Evolutionary conservation across 2,113 vertebrate genomes (phyloP).

Genomic region (Neodon shergylaensis): DNA sequence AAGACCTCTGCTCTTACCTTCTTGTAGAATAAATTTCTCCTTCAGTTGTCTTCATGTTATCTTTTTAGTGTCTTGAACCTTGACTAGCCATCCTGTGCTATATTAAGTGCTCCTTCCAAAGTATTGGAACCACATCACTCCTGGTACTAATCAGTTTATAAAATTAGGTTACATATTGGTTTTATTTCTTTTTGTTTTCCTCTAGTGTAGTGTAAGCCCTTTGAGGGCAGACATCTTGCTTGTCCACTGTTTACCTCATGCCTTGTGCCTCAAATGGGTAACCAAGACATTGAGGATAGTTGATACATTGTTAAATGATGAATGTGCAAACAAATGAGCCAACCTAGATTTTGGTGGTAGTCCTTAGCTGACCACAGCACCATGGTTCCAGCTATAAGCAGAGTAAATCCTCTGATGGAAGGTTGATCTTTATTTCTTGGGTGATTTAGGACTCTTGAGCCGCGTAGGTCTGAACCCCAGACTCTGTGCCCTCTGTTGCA

Average conservation of each 20-base stretch:
- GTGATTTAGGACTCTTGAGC: not conserved
- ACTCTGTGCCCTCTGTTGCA: not conserved
- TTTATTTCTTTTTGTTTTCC: slow-evolving; percentile 8
- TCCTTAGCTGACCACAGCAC: not conserved
- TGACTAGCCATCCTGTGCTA: not conserved
- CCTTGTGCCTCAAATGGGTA: not conserved
- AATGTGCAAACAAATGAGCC: not conserved
- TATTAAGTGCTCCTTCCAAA: slow-evolving; percentile 22
- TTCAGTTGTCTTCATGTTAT: not conserved
- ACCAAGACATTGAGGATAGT: not conserved
- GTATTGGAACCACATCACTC: not conserved
- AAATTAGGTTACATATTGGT: not conserved
- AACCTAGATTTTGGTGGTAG: not conserved
- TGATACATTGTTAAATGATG: not conserved
- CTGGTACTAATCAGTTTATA: not conserved
- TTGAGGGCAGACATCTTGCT: slow-evolving; percentile 1
- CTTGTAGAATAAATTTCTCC: not conserved
- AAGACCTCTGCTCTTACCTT: not conserved
- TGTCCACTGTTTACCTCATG: not conserved
- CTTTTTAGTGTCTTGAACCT: not conserved
- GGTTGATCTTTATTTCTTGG: not conserved
- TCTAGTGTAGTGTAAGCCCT: not conserved
- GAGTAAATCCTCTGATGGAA: not conserved
- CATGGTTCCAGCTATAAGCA: not conserved
- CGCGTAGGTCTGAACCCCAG: not conserved